phyloP scores from a whole-genome alignment of 2,888 invertebrate genomes.

The Herminia tarsipennalis region DNA sequence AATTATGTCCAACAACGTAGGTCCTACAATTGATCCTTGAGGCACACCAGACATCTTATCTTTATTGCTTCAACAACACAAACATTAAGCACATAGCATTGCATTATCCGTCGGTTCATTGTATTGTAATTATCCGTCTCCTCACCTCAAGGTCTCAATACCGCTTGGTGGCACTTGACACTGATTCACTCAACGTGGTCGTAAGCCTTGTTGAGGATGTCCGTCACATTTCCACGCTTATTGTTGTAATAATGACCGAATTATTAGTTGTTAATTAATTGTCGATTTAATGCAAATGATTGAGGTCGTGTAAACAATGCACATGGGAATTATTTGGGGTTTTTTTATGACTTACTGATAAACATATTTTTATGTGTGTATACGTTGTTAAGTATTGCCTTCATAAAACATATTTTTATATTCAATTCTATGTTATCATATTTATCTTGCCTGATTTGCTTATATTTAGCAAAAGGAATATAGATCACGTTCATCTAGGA shows the following conservation, averaged over 20 bases:
- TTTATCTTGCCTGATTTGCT: background rate
- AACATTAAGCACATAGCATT: constrained; percentile 26
- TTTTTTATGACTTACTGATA: no score
- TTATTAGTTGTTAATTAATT: constrained; percentile 43
- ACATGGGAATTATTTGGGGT: no score
- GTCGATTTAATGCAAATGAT: constrained; percentile 25
- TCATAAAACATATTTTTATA: no score
- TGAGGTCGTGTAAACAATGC: constrained; percentile 8
- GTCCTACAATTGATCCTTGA: constrained; percentile 34
- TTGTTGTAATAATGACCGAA: constrained; percentile 44
- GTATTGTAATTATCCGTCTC: constrained; percentile 47
- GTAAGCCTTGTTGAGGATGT: constrained; percentile 69
- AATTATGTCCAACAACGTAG: background rate
- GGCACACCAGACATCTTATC: constrained; percentile 36
- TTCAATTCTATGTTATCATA: no score
- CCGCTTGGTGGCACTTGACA: constrained; percentile 73
- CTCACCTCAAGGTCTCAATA: constrained; percentile 50
- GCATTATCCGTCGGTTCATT: constrained; percentile 51
- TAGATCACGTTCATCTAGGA: constrained; percentile 28
- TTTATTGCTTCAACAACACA: constrained; percentile 29
- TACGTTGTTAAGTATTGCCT: no score
- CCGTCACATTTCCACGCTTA: constrained; percentile 60
- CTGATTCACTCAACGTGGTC: constrained; percentile 64
- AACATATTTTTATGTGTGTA: no score
- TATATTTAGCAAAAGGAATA: constrained; percentile 11